Percentiles rank a stretch among this genome's conserved stretches.
Conservation (phyloP, 2,113 vertebrate genomes). For the Aptenodytes forsteri region DNA sequence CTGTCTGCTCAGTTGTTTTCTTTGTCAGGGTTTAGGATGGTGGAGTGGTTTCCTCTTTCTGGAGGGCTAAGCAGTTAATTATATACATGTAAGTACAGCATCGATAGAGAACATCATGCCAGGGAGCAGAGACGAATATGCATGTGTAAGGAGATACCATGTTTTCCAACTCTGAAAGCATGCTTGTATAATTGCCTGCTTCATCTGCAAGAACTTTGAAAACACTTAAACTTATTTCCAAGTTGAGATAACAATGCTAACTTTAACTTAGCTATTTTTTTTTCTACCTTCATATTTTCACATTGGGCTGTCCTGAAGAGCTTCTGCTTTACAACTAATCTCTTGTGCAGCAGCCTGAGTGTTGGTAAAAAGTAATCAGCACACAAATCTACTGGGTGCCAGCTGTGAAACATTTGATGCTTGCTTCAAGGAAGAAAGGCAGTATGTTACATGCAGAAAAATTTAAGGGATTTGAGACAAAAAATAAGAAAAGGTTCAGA, state of each 20-base stretch:
- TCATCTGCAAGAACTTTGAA: background rate
- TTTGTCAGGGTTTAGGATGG: background rate
- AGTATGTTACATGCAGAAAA: background rate
- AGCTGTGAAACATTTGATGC: background rate
- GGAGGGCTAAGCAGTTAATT: background rate
- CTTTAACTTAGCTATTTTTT: background rate
- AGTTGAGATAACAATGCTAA: background rate
- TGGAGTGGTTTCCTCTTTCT: background rate
- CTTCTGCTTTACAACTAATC: background rate
- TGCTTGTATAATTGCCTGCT: background rate
- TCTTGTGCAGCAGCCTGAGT: background rate
- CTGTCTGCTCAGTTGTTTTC: background rate
- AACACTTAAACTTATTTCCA: background rate
- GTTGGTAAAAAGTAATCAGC: background rate
- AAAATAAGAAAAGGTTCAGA: background rate
- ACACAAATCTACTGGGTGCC: background rate
- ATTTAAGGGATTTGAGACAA: background rate
- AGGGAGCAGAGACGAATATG: background rate
- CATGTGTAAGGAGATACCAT: rapidly evolving
- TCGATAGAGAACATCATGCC: background rate
- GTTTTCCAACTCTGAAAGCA: background rate
- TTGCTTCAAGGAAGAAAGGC: background rate
- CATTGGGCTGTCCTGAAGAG: background rate
- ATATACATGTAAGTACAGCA: background rate
- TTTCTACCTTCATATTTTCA: background rate